Percentiles rank a stretch among this genome's conserved stretches.
phyloP scores from a whole-genome alignment of 2,797 vertebrate genomes.

The Falco concolor region DNA sequence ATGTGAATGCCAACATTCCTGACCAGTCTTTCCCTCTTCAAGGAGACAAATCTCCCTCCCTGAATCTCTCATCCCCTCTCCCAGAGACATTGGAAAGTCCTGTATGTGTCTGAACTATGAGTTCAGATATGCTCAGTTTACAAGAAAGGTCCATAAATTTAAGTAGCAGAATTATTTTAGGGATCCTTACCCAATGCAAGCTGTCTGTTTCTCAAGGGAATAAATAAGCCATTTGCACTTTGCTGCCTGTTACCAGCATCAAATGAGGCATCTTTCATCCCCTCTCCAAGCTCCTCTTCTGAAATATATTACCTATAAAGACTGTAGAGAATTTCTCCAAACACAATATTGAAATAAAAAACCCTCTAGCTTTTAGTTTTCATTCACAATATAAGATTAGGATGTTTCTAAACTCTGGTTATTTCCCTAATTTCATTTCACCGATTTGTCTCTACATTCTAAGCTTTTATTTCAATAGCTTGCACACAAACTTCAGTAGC shows the following conservation, averaged over 20 bases:
- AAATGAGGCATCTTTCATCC: background rate
- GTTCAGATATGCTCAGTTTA: background rate
- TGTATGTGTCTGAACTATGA: background rate
- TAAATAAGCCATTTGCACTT: background rate
- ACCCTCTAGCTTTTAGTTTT: background rate
- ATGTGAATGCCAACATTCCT: background rate
- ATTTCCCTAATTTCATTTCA: background rate
- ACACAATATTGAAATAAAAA: background rate
- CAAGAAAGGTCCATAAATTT: background rate
- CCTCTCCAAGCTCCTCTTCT: background rate
- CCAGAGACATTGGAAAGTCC: background rate
- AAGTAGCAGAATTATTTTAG: background rate
- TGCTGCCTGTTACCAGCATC: background rate
- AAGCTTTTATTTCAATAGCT: background rate
- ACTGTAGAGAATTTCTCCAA: background rate
- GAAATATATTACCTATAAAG: background rate
- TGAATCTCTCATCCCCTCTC: background rate
- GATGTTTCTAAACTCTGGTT: background rate
- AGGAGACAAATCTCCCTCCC: background rate
- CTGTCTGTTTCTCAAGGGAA: background rate
- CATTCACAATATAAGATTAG: background rate
- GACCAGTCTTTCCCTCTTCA: background rate
- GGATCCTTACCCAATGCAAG: background rate
- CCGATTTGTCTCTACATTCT: background rate
- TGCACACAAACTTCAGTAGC: background rate